Evolutionary conservation across 1,140 invertebrate species (phyloP).

Genomic region (Pseudomyrmex flavicornis): DNA sequence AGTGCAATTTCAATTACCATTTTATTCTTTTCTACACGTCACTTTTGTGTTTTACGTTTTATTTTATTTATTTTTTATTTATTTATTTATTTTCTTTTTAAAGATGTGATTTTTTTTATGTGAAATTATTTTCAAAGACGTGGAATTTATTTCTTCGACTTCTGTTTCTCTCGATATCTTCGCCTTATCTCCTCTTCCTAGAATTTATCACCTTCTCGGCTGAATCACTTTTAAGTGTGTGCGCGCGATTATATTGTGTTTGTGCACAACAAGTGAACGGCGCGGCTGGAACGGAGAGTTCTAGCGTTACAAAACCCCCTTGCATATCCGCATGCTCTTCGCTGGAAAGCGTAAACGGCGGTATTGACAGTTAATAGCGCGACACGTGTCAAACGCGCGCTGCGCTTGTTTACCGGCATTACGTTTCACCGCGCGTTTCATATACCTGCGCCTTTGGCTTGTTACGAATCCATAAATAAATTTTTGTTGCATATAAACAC

Average conservation of each 20-base stretch:
- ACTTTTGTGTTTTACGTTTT: too few species aligned
- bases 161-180: too few species aligned
- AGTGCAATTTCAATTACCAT: neutral
- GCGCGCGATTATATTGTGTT: neutral
- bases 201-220: neutral
- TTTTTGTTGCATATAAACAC: neutral
- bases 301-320: neutral
- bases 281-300: conserved; percentile 2
- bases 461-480: conserved; percentile 14
- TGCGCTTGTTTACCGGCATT: neutral
- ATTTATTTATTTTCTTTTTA: too few species aligned
- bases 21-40: too few species aligned
- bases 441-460: neutral
- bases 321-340: conserved; percentile 26
- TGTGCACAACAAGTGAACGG: conserved; percentile 13
- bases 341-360: conserved; percentile 12
- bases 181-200: neutral
- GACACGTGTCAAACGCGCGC: conserved; percentile 7
- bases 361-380: conserved; percentile 38
- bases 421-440: conserved; percentile 3
- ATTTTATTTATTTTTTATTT: too few species aligned
- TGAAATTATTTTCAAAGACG: too few species aligned
- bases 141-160: too few species aligned
- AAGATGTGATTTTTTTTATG: too few species aligned
- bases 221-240: neutral